These are phyloP conservation scores for Lycophotia porphyrea DNA, from an alignment of 2,888 invertebrate genomes.

Conservation along the genomic window DNA sequence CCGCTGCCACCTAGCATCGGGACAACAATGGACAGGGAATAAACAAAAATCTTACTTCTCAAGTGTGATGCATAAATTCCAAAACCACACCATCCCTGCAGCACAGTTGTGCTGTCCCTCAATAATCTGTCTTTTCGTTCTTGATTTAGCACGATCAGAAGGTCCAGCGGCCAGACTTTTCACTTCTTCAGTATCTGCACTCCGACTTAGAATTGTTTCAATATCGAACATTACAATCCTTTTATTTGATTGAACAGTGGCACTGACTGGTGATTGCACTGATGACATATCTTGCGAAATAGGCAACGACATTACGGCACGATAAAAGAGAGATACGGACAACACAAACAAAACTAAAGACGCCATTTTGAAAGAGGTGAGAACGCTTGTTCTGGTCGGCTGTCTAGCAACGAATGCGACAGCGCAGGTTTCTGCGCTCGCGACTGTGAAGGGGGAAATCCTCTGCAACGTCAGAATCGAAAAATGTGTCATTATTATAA, in stretches of 20 bases:
- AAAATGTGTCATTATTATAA: not conserved
- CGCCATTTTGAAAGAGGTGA: not conserved
- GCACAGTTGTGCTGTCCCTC: not conserved
- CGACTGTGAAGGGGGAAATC: not conserved
- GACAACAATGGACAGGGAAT: not conserved
- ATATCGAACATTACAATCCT: not conserved
- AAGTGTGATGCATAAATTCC: not conserved
- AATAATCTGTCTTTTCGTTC: not conserved
- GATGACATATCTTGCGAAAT: not conserved
- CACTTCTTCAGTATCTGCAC: not conserved
- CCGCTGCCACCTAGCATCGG: not conserved
- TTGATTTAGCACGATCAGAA: not conserved
- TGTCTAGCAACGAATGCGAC: not conserved
- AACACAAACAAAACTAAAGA: not conserved
- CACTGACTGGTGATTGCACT: not conserved
- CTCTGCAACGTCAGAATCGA: not conserved
- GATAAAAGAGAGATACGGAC: not conserved
- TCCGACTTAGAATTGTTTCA: not conserved
- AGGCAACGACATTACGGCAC: not conserved
- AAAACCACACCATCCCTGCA: not conserved
- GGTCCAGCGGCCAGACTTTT: not conserved
- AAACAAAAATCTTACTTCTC: not conserved
- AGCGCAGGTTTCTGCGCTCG: not conserved
- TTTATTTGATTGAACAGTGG: not conserved
- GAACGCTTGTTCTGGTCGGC: not conserved